A percentile compares a stretch with the other conserved stretches of the same genome.
phyloP scores from a whole-genome alignment of 2,797 vertebrate genomes.

The Pampus argenteus region DNA sequence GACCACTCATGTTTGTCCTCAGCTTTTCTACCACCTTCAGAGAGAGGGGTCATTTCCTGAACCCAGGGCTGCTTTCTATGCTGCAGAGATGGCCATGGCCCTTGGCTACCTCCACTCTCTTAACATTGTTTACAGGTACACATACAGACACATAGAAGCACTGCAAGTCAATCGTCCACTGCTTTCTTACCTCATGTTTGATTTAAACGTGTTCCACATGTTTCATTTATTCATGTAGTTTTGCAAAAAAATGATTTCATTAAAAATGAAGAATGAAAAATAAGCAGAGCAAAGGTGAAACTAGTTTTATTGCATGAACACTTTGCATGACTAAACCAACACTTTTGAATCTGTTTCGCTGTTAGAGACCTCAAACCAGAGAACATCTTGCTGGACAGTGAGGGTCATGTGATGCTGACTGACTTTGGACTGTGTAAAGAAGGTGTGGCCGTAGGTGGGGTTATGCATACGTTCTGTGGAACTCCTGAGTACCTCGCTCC shows the following conservation, averaged over 20 bases:
- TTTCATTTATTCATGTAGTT: conserved; percentile 25
- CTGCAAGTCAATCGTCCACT: background rate
- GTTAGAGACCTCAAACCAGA: conserved; percentile 93
- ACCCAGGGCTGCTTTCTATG: conserved; percentile 82
- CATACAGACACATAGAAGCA: background rate
- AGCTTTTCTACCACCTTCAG: conserved; percentile 89
- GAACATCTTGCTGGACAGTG: conserved; percentile 91
- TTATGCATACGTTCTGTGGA: conserved; percentile 95
- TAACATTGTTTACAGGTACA: conserved; percentile 85
- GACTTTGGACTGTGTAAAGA: conserved; percentile 96
- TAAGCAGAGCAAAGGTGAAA: conserved; percentile 64
- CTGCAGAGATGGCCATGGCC: conserved; percentile 84
- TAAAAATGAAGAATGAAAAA: conserved; percentile 15
- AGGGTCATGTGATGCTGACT: conserved; percentile 92
- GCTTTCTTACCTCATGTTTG: conserved; percentile 33
- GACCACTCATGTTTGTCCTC: conserved; percentile 17
- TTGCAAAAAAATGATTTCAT: conserved; percentile 10
- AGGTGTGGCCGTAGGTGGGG: conserved; percentile 88
- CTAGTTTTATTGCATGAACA: conserved; percentile 54
- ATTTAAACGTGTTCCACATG: conserved; percentile 23
- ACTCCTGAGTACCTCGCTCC: conserved; percentile 92
- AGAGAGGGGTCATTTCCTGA: conserved; percentile 83
- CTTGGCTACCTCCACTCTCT: conserved; percentile 86
- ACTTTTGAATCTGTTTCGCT: conserved; percentile 71
- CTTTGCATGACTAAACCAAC: conserved; percentile 73